phyloP scores from a whole-genome alignment of 2,797 vertebrate genomes.

The Sphenopsis melanotis region DNA sequence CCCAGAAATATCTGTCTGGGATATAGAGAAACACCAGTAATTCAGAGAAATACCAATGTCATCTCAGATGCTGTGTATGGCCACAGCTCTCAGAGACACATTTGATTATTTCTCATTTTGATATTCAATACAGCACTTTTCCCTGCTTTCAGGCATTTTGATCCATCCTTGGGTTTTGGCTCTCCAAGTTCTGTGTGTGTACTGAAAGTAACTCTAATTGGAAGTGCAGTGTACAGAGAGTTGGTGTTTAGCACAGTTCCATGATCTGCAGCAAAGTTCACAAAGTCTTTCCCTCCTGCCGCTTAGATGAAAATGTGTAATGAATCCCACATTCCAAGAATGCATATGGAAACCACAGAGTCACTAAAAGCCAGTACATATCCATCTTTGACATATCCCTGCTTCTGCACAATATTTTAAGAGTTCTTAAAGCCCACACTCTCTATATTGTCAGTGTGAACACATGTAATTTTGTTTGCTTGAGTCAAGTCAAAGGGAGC shows the following conservation, averaged over 20 bases:
- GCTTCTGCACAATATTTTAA: neutral
- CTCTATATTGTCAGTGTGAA: neutral
- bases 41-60: neutral
- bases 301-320: neutral
- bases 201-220: neutral
- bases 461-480: neutral
- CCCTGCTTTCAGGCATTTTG: neutral
- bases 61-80: neutral
- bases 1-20: neutral
- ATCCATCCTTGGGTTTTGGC: neutral
- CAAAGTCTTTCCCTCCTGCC: neutral
- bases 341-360: neutral
- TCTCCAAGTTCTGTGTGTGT: neutral
- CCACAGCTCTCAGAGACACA: neutral
- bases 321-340: neutral
- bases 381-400: neutral
- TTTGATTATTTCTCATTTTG: neutral
- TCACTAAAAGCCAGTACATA: neutral
- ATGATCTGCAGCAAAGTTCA: neutral
- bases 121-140: neutral
- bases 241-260: neutral
- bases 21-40: neutral
- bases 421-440: neutral
- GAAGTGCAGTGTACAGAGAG: neutral
- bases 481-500: neutral